Percentiles rank a stretch among this genome's conserved stretches.
Conservation (phyloP, 2,888 invertebrate genomes). For the Meteorus colon region DNA sequence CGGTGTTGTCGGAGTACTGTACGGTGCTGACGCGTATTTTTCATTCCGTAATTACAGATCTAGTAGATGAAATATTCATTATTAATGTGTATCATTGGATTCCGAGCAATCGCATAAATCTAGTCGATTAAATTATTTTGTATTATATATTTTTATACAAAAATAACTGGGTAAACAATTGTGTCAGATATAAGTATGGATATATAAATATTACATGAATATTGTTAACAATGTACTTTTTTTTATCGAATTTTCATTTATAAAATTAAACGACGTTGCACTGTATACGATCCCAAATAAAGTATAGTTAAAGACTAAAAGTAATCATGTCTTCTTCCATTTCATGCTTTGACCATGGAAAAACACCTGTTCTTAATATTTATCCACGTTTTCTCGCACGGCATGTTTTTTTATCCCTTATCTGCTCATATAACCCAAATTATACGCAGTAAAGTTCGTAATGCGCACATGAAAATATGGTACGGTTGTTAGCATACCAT, state of each 20-base stretch:
- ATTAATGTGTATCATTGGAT: not conserved
- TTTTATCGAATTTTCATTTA: no score
- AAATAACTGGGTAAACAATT: not conserved
- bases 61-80: constrained; percentile 73
- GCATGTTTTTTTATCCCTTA: no score
- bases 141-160: not conserved
- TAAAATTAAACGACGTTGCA: no score
- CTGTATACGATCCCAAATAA: no score
- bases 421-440: not conserved
- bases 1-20: constrained; percentile 82
- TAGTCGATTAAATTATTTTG: not conserved
- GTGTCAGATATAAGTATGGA: not conserved
- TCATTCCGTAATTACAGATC: constrained; percentile 82
- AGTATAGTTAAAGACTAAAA: no score
- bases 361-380: no score
- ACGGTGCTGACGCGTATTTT: constrained; percentile 86
- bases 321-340: no score
- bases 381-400: no score
- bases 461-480: constrained; percentile 1
- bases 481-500: not conserved
- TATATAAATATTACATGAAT: not conserved
- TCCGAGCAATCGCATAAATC: not conserved
- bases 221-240: no score
- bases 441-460: not conserved
- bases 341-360: no score